Percentiles rank a stretch among this genome's conserved stretches.
phyloP scores from a whole-genome alignment of 2,888 invertebrate genomes.

The Eupithecia pulchellata region DNA sequence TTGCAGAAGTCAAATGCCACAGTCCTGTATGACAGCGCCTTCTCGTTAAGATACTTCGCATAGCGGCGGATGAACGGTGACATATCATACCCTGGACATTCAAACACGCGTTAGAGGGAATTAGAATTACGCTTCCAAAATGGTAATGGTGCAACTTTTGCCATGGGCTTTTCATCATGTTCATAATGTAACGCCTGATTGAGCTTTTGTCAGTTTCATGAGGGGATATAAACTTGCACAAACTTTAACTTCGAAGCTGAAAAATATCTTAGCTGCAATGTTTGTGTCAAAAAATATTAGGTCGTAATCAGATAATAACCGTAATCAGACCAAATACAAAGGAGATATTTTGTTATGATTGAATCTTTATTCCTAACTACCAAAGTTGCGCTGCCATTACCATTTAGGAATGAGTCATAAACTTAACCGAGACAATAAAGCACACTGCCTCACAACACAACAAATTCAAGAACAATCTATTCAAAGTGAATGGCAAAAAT shows the following conservation, averaged over 20 bases:
- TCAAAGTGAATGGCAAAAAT: not conserved
- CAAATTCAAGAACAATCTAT: not conserved
- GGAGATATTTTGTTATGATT: not conserved
- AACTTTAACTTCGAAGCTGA: not conserved
- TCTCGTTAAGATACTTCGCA: conserved; percentile 99
- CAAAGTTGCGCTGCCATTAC: not conserved
- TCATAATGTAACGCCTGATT: no score
- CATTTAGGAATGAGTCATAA: not conserved
- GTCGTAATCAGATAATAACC: not conserved
- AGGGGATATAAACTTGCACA: not conserved
- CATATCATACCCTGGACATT: conserved; percentile 97
- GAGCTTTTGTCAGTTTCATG: not conserved
- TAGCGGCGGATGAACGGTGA: conserved; percentile 99
- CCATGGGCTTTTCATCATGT: not conserved
- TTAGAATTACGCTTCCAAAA: not conserved
- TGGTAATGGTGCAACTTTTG: conserved; percentile 4
- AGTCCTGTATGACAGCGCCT: conserved; percentile 98
- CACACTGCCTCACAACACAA: not conserved
- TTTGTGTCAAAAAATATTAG: not conserved
- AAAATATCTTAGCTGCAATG: not conserved
- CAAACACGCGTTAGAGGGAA: conserved; percentile 25
- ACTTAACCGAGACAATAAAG: not conserved
- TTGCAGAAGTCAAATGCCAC: conserved; percentile 99
- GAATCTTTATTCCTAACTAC: not conserved
- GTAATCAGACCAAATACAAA: not conserved